Conservation (phyloP, 30 jellyfish, hydroid and myxozoan species). For the Phacellophora camtschatica region DNA sequence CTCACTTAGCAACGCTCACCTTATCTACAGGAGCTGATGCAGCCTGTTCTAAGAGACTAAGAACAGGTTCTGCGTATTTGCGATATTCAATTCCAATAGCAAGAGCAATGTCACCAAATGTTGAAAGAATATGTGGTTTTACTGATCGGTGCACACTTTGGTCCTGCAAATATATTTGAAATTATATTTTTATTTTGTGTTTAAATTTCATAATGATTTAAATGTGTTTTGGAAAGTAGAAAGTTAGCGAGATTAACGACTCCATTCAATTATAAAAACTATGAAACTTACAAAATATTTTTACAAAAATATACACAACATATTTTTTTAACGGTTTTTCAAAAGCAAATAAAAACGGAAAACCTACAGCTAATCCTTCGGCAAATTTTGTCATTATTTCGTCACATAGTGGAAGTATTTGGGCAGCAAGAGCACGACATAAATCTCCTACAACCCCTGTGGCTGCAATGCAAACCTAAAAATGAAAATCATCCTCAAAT, state of each 20-base stretch:
- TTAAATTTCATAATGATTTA: too few relatives aligned
- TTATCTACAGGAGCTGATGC: conserved; percentile 84
- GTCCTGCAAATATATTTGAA: conserved; percentile 42
- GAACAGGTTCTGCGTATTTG: conserved; percentile 81
- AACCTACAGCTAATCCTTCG: conserved; percentile 81
- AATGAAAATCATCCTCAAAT: too few relatives aligned
- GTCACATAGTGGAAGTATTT: conserved; percentile 73
- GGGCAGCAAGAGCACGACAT: conserved; percentile 85
- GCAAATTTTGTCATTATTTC: conserved; percentile 74
- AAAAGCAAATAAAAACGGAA: background rate
- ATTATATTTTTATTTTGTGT: too few relatives aligned
- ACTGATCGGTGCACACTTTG: conserved; percentile 88
- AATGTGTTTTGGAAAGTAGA: too few relatives aligned
- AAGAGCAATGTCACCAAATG: conserved; percentile 92
- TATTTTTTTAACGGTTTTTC: too few relatives aligned
- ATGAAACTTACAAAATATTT: too few relatives aligned
- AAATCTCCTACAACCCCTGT: conserved; percentile 97
- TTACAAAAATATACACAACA: too few relatives aligned
- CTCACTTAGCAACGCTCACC: conserved; percentile 26
- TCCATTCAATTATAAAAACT: too few relatives aligned
- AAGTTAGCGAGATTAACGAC: too few relatives aligned
- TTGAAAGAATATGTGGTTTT: conserved; percentile 86
- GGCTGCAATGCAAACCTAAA: conserved; percentile 93
- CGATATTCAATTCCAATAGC: conserved; percentile 84
- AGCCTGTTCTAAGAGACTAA: conserved; percentile 73